Base-by-base conservation (phyloP, 1,140 invertebrate genomes). In the Aphaenogaster ashmeadi region DNA sequence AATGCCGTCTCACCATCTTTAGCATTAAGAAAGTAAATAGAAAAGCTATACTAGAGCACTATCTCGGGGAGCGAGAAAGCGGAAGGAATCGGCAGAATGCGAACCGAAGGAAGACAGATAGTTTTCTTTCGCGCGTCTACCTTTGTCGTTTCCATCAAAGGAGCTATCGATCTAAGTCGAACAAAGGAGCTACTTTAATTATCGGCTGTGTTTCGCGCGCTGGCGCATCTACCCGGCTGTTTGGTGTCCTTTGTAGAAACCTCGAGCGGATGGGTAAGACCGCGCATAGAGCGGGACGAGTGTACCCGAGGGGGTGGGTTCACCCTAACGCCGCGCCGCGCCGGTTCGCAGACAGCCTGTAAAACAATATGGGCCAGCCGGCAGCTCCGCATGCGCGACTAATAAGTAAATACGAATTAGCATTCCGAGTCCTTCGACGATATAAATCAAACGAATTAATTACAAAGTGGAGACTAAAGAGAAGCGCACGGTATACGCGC, bases 381-480 rank as follows among this genome's bases (percentile, higher is more conserved):
- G 62, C 33, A 67, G 80, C 80, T 91, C 84, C 91, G 89, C 84
- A 90, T 92, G 86, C 91, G 90, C 87, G 88, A 90, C 91, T 94
- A 93, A 93, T 92, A 93, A 94, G 93, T 93, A 93, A 94, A 94
- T 93, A 94, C 78, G 88, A 92, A 94, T 94, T 94, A 94, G 92
- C 92, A 94, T 94, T 91, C 92, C 83, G 88, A 87, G 88, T 90
- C 90, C 91, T 94, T 93, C 91, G 91, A 83, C 86, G 87, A 90
- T 92, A 92, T 93, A 93, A 93, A 93, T 94, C 93, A 93, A 93
- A 94, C 89, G 92, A 94, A 94, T 93, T 93, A 93, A 93, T 93
- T 93, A 91, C 91, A 77, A 67, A 44, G 69, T 64, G 67, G 41
- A 38, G 74, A 62, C 21, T 1, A 60, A 38, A 47, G 71, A 41